A percentile compares a stretch with the other conserved stretches of the same genome.
Evolutionary conservation across 2,797 vertebrate genomes (phyloP).

Genomic region (Leuciscus waleckii): DNA sequence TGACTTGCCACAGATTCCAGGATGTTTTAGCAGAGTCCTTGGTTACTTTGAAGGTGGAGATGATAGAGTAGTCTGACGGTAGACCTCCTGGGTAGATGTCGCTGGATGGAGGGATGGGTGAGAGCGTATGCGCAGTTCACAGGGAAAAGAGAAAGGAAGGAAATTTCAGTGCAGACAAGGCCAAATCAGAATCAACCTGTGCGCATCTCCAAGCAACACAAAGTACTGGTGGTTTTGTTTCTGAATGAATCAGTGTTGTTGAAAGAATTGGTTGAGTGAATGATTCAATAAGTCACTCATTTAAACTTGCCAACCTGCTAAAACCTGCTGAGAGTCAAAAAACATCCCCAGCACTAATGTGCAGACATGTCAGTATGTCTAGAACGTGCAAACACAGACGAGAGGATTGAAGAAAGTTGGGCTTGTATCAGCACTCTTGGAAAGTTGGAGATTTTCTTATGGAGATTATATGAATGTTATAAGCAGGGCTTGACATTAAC

Average conservation of each 20-base stretch:
- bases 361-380: background rate
- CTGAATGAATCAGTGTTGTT: background rate
- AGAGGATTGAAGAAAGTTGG: background rate
- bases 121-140: slow-evolving; percentile 4
- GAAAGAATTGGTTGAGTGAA: background rate
- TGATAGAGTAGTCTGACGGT: slow-evolving; percentile 76
- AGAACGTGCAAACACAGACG: background rate
- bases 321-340: background rate
- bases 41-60: slow-evolving; percentile 77
- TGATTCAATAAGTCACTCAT: background rate
- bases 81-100: slow-evolving; percentile 78
- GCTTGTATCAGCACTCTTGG: background rate
- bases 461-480: background rate
- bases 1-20: slow-evolving; percentile 83
- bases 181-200: background rate
- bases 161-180: slow-evolving; percentile 16
- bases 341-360: background rate
- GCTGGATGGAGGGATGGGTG: slow-evolving; percentile 59
- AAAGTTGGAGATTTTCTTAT: background rate
- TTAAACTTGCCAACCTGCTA: background rate
- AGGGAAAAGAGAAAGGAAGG: slow-evolving; percentile 27
- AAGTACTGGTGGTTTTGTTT: background rate
- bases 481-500: no score
- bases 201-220: background rate
- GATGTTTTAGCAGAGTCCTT: slow-evolving; percentile 66